phyloP scores from a whole-genome alignment of 30 jellyfish, hydroid and myxozoan species.

The Aurelia sp. region DNA sequence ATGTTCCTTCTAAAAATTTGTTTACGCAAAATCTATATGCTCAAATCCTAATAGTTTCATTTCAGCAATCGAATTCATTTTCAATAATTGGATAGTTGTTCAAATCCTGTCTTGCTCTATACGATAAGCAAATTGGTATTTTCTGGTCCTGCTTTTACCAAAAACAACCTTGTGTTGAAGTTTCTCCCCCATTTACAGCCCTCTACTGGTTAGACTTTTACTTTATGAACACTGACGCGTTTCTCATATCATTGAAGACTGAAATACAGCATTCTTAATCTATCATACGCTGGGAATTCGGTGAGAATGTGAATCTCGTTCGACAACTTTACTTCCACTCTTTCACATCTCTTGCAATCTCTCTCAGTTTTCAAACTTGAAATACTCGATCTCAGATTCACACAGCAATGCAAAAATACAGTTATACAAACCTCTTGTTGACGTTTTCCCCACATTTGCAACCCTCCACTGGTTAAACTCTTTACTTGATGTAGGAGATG shows the following conservation, averaged over 20 bases:
- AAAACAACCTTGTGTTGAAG: conserved; percentile 52
- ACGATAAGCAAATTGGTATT: neutral
- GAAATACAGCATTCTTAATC: too few relatives aligned
- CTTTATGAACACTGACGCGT: neutral
- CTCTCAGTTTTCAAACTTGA: too few relatives aligned
- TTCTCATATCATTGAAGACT: too few relatives aligned
- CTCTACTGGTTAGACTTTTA: conserved; percentile 56
- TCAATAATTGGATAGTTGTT: neutral
- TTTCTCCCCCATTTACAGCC: conserved; percentile 61
- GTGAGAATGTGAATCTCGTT: too few relatives aligned
- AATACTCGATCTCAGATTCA: too few relatives aligned
- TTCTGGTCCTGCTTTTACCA: neutral
- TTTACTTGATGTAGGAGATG: conserved; percentile 4
- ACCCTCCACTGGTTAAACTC: conserved; percentile 57
- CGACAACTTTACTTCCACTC: too few relatives aligned
- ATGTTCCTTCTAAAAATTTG: neutral
- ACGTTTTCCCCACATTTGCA: conserved; percentile 71
- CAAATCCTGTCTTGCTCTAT: neutral
- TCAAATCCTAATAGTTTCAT: too few relatives aligned
- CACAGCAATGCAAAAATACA: neutral
- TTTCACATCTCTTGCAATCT: too few relatives aligned
- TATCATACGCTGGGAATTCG: too few relatives aligned
- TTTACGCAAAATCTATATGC: neutral
- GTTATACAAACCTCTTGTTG: conserved; percentile 36
- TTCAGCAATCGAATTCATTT: too few relatives aligned